A percentile compares a stretch with the other conserved stretches of the same genome.
These are phyloP conservation scores for Trichopoda pennipes DNA, from an alignment of 2,888 invertebrate species.

Conservation along the genomic window DNA sequence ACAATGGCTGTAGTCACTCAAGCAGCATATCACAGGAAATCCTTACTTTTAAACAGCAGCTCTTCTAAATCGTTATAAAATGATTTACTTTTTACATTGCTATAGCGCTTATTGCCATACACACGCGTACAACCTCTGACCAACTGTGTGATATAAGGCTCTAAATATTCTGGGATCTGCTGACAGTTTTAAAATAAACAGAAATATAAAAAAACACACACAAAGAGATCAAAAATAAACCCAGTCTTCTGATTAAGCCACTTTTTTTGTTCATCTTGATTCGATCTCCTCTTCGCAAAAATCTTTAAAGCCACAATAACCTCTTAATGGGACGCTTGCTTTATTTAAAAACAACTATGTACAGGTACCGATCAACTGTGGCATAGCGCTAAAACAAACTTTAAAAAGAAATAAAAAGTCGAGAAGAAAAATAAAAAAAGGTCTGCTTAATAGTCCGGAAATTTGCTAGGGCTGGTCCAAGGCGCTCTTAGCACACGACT, in stretches of 20 bases:
- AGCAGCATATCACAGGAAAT: constrained; percentile 19
- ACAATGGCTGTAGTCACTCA: constrained; percentile 63
- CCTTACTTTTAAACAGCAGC: neutral
- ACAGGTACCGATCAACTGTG: constrained; percentile 70
- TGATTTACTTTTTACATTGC: neutral
- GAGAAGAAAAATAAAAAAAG: constrained; percentile 29
- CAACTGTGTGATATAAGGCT: constrained; percentile 68
- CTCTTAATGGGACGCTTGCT: neutral
- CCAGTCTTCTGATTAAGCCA: constrained; percentile 29
- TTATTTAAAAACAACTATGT: constrained; percentile 50
- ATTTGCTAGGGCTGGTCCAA: neutral
- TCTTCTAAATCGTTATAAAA: neutral
- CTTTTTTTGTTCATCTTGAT: constrained; percentile 11
- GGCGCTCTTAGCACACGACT: neutral
- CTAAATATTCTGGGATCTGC: constrained; percentile 19
- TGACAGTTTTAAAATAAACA: constrained; percentile 15
- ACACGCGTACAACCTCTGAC: constrained; percentile 63
- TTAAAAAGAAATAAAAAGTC: constrained; percentile 18
- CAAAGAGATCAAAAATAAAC: constrained; percentile 47
- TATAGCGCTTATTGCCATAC: neutral
- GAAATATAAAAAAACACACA: constrained; percentile 49
- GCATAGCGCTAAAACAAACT: constrained; percentile 65
- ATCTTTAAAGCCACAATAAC: neutral
- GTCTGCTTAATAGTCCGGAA: neutral
- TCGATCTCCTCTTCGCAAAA: constrained; percentile 5